Percentiles rank a stretch among this genome's conserved stretches.
These are phyloP conservation scores for Agrilus cyanescens DNA, from an alignment of 2,888 invertebrate genomes.

Conservation along the genomic window DNA sequence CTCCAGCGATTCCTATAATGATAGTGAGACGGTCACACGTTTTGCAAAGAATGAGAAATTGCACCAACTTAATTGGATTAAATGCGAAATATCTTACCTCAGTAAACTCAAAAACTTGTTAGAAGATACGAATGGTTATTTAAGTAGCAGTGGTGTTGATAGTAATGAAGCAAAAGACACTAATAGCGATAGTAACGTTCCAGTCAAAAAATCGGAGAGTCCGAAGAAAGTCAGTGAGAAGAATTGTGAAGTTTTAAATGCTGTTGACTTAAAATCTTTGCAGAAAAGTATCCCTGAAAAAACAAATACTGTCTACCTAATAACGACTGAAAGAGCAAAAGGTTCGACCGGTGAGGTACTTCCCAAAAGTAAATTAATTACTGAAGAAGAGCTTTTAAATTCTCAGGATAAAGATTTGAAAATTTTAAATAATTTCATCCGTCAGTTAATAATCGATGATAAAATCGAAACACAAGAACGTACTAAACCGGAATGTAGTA, in stretches of 20 bases:
- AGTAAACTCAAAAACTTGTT: slow-evolving; percentile 38
- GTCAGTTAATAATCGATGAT: too few relatives aligned
- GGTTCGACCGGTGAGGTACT: not conserved
- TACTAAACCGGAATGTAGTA: too few relatives aligned
- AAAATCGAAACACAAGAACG: too few relatives aligned
- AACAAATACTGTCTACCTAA: slow-evolving; percentile 25
- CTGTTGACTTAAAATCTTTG: slow-evolving; percentile 4
- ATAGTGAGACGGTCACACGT: slow-evolving; percentile 21
- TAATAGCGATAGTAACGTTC: too few relatives aligned
- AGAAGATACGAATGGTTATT: slow-evolving; percentile 19
- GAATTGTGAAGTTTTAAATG: not conserved
- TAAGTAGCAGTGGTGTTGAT: not conserved
- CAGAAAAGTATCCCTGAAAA: slow-evolving; percentile 12
- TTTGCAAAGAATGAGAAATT: slow-evolving; percentile 40
- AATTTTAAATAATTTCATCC: too few relatives aligned
- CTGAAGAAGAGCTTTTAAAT: too few relatives aligned
- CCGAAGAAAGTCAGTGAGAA: too few relatives aligned
- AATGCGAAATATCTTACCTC: slow-evolving; percentile 44
- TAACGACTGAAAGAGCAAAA: slow-evolving; percentile 18
- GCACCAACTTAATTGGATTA: slow-evolving; percentile 45
- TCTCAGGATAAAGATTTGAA: too few relatives aligned
- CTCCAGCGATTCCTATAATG: not conserved
- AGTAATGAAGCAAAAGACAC: not conserved
- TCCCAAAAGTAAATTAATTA: too few relatives aligned
- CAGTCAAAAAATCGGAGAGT: too few relatives aligned